Percentiles rank a stretch among this genome's conserved stretches.
Conservation (phyloP, 2,888 invertebrate genomes). For the Scaptomyza tumidula region DNA sequence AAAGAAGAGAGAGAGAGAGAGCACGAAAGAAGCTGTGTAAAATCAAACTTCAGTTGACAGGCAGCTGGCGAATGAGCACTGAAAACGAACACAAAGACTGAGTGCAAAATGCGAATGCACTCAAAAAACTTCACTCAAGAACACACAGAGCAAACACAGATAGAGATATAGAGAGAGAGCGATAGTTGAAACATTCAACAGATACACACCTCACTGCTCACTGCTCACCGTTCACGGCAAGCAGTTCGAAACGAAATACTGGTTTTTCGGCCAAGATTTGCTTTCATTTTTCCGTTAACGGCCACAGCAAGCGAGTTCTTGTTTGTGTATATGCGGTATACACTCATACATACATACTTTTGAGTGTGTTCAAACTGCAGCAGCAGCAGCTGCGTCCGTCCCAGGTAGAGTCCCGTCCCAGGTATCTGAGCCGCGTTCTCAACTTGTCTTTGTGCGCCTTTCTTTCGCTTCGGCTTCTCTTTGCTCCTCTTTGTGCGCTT, state of each 20-base stretch:
- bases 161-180: constrained; percentile 1
- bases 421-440: constrained; percentile 47
- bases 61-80: constrained; percentile 52
- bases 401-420: neutral
- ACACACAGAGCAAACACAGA: neutral
- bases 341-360: constrained; percentile 19
- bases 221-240: constrained; percentile 16
- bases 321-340: no score
- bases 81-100: constrained; percentile 1
- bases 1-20: neutral
- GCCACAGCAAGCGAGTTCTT: constrained; percentile 25
- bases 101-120: constrained; percentile 16
- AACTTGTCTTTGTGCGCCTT: constrained; percentile 49
- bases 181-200: constrained; percentile 48
- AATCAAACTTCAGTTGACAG: constrained; percentile 22
- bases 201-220: constrained; percentile 68
- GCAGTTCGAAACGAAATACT: constrained; percentile 63
- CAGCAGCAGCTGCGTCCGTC: constrained; percentile 41
- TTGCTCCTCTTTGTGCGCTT: constrained; percentile 31
- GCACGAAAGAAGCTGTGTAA: neutral
- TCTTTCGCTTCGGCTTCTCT: constrained; percentile 8
- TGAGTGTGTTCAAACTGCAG: constrained; percentile 33
- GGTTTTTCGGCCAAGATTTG: constrained; percentile 73
- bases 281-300: constrained; percentile 78
- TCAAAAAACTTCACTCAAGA: constrained; percentile 55